Evolutionary conservation across 37 sponge, comb jelly and placozoan species (phyloP).

Genomic region (Spongia lamella): DNA sequence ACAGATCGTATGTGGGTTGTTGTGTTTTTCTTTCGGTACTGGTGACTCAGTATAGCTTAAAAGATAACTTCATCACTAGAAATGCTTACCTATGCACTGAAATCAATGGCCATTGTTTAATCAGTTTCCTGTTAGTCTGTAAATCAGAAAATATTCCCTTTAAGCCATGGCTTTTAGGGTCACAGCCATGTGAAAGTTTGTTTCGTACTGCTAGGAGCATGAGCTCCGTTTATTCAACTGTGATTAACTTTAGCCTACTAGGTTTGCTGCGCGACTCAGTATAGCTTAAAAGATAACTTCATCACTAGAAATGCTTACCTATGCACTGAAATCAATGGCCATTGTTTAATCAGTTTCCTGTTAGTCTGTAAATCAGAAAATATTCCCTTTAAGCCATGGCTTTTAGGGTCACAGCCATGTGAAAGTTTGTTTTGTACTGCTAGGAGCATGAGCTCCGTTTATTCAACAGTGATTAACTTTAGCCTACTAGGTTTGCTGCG

Average conservation of each 20-base stretch:
- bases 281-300: constrained; percentile 33
- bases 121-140: constrained; percentile 10
- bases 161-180: constrained; percentile 42
- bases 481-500: constrained; percentile 47
- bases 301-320: constrained; percentile 34
- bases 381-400: constrained; percentile 27
- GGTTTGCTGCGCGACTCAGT: constrained; percentile 39
- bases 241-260: constrained; percentile 55
- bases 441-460: constrained; percentile 43
- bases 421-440: constrained; percentile 36
- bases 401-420: constrained; percentile 50
- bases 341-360: constrained; percentile 31
- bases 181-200: constrained; percentile 49
- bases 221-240: constrained; percentile 50
- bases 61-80: constrained; percentile 27
- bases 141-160: neutral
- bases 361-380: neutral
- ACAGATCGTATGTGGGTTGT: no score
- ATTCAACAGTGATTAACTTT: constrained; percentile 61
- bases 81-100: constrained; percentile 47
- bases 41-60: constrained; percentile 36
- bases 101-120: constrained; percentile 45
- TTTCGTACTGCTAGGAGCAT: constrained; percentile 35
- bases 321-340: constrained; percentile 48
- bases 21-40: constrained; percentile 34